Evolutionary conservation across 2,113 vertebrate species (phyloP).

Genomic region (Phyllopteryx taeniolatus): DNA sequence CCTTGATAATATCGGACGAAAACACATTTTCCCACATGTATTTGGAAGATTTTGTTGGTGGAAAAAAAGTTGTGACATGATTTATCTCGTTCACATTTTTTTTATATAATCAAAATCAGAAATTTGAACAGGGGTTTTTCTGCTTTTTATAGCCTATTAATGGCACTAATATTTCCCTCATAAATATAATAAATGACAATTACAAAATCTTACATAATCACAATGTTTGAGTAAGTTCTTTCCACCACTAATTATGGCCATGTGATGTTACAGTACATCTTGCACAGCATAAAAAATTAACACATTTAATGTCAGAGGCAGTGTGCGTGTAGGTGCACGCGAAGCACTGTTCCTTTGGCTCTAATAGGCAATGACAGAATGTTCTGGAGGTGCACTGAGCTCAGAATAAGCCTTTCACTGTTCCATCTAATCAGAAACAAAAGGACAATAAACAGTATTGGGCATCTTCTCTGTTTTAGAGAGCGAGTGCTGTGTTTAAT

Average conservation of each 20-base stretch:
- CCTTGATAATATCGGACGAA: too few relatives aligned
- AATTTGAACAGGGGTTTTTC: too few relatives aligned
- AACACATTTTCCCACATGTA: too few relatives aligned
- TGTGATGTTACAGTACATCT: background rate
- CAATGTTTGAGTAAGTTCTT: background rate
- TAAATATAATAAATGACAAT: background rate
- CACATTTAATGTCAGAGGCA: constrained; percentile 2
- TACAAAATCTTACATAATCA: background rate
- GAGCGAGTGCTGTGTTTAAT: constrained; percentile 40
- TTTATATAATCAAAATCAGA: too few relatives aligned
- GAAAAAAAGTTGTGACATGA: too few relatives aligned
- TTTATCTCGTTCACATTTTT: too few relatives aligned
- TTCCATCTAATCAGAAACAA: constrained; percentile 50
- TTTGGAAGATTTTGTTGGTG: too few relatives aligned
- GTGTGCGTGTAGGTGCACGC: constrained; percentile 19
- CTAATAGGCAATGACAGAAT: constrained; percentile 32
- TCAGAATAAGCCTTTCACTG: background rate
- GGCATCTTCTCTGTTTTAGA: constrained; percentile 45
- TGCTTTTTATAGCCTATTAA: too few relatives aligned
- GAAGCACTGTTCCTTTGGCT: constrained; percentile 8
- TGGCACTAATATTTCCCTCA: too few relatives aligned
- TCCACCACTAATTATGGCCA: background rate
- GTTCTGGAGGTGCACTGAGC: constrained; percentile 26
- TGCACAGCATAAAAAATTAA: background rate
- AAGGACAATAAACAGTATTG: constrained; percentile 50